Base-by-base conservation (phyloP, 2,888 invertebrate species). In the Sclerodermus sp. region DNA sequence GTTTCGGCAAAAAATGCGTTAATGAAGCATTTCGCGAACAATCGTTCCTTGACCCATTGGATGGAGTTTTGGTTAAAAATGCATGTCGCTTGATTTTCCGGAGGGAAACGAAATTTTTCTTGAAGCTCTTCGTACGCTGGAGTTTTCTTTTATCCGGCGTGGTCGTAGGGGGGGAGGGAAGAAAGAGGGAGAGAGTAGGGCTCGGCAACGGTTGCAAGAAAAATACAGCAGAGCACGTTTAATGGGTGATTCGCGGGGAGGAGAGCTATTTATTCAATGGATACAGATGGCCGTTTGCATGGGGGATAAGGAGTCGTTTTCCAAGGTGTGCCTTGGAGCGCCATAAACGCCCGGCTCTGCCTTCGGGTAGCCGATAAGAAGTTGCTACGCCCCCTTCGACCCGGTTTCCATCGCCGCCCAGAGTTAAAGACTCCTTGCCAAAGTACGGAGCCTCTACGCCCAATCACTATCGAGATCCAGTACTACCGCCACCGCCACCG, bases 301-400 rank as follows among this genome's bases (percentile, higher is more conserved):
- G 38, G 32, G 43, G 57, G 58, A 58, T 57, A 54, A 58, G 50
- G 52, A 55, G 57, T 47, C 58, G 58, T 60, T 58, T 8, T 23
- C 54, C 48, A 48, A 47, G 53, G 52, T 46, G 51, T 45, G 48
- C 54, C 56, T 51, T 44, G 50, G 51, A 53, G 56, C 51, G 34
- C 45, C 50, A 47, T 52, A 55, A 56, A 59, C 52, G 57, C 55
- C 55, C 57, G 50, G 42, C 50, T 51, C 23, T 45, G 36, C 53
- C 58, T 51, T 46, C 47, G 47, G 51, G 48, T 46, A 32, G 44
- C 54, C 55, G 63, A 64, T 65, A 64, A 65, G 64, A 57, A 57
- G 56, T 45, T 58, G 44, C 44, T 36, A 32, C 34, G 38, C 40
- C 14, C 15, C 14, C 15, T 14, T 16, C 37, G 40, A 47, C 31